Evolutionary conservation across 2,113 vertebrate genomes (phyloP).

Genomic region (Microcebus tavaratra): DNA sequence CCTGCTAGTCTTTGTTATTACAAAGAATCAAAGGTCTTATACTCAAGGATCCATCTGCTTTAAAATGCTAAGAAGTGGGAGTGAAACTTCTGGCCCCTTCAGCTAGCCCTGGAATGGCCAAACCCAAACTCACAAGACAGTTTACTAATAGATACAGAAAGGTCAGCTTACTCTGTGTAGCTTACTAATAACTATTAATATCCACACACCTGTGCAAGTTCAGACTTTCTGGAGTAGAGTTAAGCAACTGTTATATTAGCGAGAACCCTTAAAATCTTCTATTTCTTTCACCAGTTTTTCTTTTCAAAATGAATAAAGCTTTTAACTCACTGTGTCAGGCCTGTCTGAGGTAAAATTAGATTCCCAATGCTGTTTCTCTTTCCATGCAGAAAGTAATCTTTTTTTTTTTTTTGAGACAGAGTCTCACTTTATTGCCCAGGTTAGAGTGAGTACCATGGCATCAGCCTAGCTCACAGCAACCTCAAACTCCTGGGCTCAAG

Average conservation of each 20-base stretch:
- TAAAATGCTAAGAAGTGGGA: slow-evolving; percentile 42
- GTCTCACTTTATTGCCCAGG: no score
- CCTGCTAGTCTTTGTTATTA: slow-evolving; percentile 26
- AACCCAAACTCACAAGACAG: neutral
- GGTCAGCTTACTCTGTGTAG: slow-evolving; percentile 19
- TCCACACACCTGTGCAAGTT: neutral
- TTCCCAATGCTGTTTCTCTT: neutral
- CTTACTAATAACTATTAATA: neutral
- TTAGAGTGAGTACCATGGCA: no score
- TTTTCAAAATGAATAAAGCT: slow-evolving; percentile 28
- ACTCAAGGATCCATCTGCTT: slow-evolving; percentile 36
- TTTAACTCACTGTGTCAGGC: slow-evolving; percentile 41
- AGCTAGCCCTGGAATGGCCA: neutral
- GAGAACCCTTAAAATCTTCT: slow-evolving; percentile 1
- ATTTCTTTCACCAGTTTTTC: slow-evolving; percentile 31
- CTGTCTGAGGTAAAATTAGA: slow-evolving; percentile 22
- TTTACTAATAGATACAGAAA: slow-evolving; percentile 29
- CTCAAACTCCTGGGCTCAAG: no score
- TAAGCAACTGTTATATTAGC: neutral
- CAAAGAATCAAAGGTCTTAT: neutral
- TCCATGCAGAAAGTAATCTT: neutral
- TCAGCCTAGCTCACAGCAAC: no score
- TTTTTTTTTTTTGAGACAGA: no score
- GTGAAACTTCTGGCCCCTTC: slow-evolving; percentile 36
- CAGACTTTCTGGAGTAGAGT: slow-evolving; percentile 1